Evolutionary conservation across 2,797 vertebrate species (phyloP), one percentile per base, ranked within the genome.

Genomic region (Chanos chanos): DNA sequence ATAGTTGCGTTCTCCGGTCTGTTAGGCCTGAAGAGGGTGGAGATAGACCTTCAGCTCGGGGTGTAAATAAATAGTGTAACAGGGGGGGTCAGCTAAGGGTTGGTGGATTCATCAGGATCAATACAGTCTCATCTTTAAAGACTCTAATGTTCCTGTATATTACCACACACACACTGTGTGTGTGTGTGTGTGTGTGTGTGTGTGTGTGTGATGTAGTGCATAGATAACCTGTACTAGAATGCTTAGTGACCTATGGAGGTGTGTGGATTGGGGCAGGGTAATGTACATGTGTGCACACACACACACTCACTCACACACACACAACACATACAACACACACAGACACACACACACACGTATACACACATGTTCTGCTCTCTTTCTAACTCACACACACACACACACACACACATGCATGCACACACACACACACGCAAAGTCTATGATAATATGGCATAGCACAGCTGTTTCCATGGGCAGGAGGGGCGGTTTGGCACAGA

Each of bases 401-500:
- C 19, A 41, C 15, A 43, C 10, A 30, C 30, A 44, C 0, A 27
- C n/a, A 19, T 6, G 54, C 30, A 37, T 5, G 30, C 15, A 50
- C 25, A 48, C 6, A 48, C 6, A 13, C 7, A n/a, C n/a, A n/a
- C n/a, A n/a, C n/a, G n/a, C n/a, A n/a, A n/a, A n/a, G n/a, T n/a
- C n/a, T n/a, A n/a, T n/a, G 3, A 24, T 37, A 19, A 22, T 28
- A 36, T 21, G 28, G 34, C 48, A 50, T 12, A 50, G 28, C 50
- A 33, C 28, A 52, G 48, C 49, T 62, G 39, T 53, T 49, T 28
- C 41, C 39, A 7, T 53, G 8, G 30, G 39, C 39, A 34, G 41
- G 39, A 7, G 53, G 8, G 30, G 39, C 39, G 34, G 41, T 31
- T 25, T 27, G 28, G 34, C 45, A 50, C 28, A 45, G 7, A 30